phyloP scores from a whole-genome alignment of 92 coral and sea anemone genomes.

The Parazoanthus atlanticus region DNA sequence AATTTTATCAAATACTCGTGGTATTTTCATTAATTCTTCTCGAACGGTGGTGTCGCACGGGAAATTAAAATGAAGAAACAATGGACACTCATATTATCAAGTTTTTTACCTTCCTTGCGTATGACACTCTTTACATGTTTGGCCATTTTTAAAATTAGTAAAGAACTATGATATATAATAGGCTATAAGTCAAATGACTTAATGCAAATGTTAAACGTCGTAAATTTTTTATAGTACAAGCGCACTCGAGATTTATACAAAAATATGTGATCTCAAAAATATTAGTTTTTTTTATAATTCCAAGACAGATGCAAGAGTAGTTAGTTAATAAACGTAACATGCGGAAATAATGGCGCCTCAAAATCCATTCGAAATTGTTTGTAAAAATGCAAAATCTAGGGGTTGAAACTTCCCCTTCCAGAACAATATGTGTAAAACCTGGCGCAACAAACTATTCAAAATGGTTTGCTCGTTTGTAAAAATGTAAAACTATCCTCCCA shows the following conservation, averaged over 20 bases:
- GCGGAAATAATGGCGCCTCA: background rate
- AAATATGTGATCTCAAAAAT: constrained; percentile 30
- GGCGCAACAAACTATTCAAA: background rate
- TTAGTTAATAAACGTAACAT: background rate
- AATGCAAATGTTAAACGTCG: no score
- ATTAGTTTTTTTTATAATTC: background rate
- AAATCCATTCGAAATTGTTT: background rate
- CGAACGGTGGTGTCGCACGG: no score
- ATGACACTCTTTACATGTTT: no score
- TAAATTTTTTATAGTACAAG: background rate
- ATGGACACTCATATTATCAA: no score
- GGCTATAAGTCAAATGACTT: no score
- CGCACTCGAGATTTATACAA: constrained; percentile 6
- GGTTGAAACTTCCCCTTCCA: background rate
- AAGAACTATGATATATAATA: no score
- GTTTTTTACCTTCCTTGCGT: no score
- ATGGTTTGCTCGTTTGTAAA: background rate
- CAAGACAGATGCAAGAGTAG: background rate
- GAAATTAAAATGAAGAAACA: no score
- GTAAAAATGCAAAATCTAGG: background rate
- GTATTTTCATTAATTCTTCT: no score
- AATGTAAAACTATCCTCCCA: background rate
- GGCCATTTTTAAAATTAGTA: no score
- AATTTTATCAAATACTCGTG: no score
- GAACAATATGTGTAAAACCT: background rate